Evolutionary conservation across 2,888 invertebrate species (phyloP), one percentile per base, ranked within the genome.

Genomic region (Chirona hameri): DNA sequence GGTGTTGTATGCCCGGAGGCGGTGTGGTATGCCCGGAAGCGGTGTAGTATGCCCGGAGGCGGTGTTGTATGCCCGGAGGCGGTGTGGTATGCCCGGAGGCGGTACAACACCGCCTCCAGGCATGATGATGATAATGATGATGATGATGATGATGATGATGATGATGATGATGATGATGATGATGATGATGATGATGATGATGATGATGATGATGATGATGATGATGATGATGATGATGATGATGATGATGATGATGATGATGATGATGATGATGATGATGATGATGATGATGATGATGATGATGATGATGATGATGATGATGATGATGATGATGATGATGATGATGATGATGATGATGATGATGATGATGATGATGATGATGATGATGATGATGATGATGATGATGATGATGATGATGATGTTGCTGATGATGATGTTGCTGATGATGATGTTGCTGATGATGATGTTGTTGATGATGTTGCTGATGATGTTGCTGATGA

Each of bases 121-220:
- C n/a, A n/a, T n/a, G n/a, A n/a, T n/a, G n/a, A n/a, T n/a, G n/a
- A n/a, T n/a, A n/a, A n/a, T n/a, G n/a, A n/a, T n/a, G n/a, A n/a
- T 79, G 79, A 79, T 79, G 79, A 79, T 79, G 79, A 79, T 79
- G 79, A 79, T 79, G 79, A 79, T 79, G 79, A 79, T 79, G 79
- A 79, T 79, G 79, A 79, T 79, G 79, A 79, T 79, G 79, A 79
- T 79, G 79, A 79, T 79, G 79, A 79, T 79, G 79, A 79, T 79
- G 79, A 79, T 79, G 79, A 79, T 79, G 79, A 79, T 79, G 79
- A 79, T 79, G 79, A 79, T 79, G 79, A 79, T 79, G 79, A 79
- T 79, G 79, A 79, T 79, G 79, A 79, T 79, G 79, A 79, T 79
- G 79, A 79, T 79, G 79, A 79, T 79, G 79, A 79, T 79, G 79